Evolutionary conservation across 2,113 vertebrate species (phyloP).

Genomic region (Pelvicachromis taeniatus): DNA sequence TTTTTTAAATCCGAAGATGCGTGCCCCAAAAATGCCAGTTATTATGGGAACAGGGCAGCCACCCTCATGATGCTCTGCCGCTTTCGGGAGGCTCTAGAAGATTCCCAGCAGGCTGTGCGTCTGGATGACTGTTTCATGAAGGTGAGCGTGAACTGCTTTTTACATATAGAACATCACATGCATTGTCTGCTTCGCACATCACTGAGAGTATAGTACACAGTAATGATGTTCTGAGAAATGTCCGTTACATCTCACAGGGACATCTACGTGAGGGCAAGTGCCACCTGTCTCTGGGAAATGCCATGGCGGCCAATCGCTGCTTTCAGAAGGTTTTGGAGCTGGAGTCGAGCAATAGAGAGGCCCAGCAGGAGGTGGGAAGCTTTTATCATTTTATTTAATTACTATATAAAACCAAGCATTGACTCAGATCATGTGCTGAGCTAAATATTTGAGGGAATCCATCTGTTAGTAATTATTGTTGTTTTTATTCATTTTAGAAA

Average conservation of each 20-base stretch:
- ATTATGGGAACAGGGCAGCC: slow-evolving; percentile 93
- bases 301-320: slow-evolving; percentile 90
- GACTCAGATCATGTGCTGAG: neutral
- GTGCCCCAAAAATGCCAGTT: slow-evolving; percentile 88
- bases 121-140: slow-evolving; percentile 89
- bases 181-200: neutral
- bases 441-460: neutral
- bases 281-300: slow-evolving; percentile 89
- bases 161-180: neutral
- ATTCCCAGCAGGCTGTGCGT: slow-evolving; percentile 91
- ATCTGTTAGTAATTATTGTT: neutral
- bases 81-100: slow-evolving; percentile 87
- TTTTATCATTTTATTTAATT: neutral
- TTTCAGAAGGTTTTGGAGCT: slow-evolving; percentile 89
- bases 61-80: slow-evolving; percentile 90
- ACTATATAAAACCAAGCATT: neutral
- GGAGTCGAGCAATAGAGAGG: slow-evolving; percentile 84
- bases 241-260: slow-evolving; percentile 70
- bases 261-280: slow-evolving; percentile 94
- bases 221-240: neutral
- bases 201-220: neutral
- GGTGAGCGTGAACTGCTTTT: slow-evolving; percentile 65
- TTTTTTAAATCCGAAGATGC: slow-evolving; percentile 67
- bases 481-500: slow-evolving; percentile 71
- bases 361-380: slow-evolving; percentile 81